These are phyloP conservation scores for Gnatocerus cornutus DNA, from an alignment of 2,888 invertebrate genomes.

Conservation along the genomic window DNA sequence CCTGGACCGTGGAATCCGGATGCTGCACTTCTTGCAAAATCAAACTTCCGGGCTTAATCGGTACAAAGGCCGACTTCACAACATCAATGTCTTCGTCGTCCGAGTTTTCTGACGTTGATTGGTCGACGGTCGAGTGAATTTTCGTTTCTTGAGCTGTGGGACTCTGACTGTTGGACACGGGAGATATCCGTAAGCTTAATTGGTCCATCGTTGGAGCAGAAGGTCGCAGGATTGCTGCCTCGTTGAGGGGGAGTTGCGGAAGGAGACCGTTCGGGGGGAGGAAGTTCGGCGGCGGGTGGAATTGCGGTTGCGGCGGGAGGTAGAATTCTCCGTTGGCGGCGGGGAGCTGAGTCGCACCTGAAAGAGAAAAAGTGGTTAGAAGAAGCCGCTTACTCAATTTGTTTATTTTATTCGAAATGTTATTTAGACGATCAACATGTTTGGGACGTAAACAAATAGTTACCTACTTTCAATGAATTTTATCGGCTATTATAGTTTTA, in stretches of 20 bases:
- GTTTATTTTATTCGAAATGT: no score
- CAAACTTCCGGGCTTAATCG: slow-evolving; percentile 77
- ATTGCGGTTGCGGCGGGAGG: slow-evolving; percentile 48
- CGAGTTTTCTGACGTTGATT: slow-evolving; percentile 73
- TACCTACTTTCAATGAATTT: background rate
- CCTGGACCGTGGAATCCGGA: slow-evolving; percentile 76
- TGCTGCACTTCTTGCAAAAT: slow-evolving; percentile 74
- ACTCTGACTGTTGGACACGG: slow-evolving; percentile 75
- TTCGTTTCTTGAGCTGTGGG: slow-evolving; percentile 72
- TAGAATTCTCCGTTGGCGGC: slow-evolving; percentile 55
- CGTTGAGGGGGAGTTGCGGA: slow-evolving; percentile 56
- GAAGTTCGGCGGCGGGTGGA: slow-evolving; percentile 54
- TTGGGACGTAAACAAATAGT: background rate
- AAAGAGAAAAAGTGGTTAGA: slow-evolving; percentile 6
- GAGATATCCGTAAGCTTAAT: slow-evolving; percentile 71
- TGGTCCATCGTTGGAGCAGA: slow-evolving; percentile 66
- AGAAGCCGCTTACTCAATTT: no score
- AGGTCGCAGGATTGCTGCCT: slow-evolving; percentile 59
- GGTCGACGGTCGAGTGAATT: slow-evolving; percentile 78
- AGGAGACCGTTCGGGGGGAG: slow-evolving; percentile 51
- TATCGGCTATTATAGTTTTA: background rate
- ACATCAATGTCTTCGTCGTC: slow-evolving; percentile 84
- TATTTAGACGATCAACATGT: background rate
- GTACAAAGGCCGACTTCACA: slow-evolving; percentile 83
- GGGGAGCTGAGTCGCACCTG: slow-evolving; percentile 31